phyloP scores from a whole-genome alignment of 2,113 vertebrate species.

The Scomber colias region DNA sequence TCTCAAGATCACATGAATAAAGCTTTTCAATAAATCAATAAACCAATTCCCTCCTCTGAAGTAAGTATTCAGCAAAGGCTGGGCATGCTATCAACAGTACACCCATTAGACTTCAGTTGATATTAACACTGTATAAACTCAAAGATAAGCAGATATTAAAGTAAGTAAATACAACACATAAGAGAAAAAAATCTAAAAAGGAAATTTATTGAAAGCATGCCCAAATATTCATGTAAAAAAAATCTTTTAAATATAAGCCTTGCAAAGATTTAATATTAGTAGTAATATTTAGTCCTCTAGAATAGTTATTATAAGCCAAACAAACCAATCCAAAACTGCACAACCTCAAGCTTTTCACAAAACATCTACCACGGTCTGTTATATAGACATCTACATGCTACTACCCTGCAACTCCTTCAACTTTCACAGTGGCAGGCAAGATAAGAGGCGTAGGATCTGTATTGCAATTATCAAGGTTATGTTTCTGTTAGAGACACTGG shows the following conservation, averaged over 20 bases:
- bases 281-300: background rate
- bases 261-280: slow-evolving; percentile 6
- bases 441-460: background rate
- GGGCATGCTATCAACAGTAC: slow-evolving; percentile 23
- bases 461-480: slow-evolving; percentile 12
- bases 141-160: slow-evolving; percentile 22
- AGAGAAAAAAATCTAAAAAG: background rate
- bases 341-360: background rate
- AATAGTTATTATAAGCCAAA: background rate
- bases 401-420: background rate
- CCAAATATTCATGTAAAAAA: background rate
- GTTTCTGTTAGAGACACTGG: background rate
- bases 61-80: slow-evolving; percentile 19
- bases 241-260: background rate
- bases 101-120: slow-evolving; percentile 29
- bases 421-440: slow-evolving; percentile 8
- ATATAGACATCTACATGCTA: slow-evolving; percentile 1
- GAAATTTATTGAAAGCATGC: background rate
- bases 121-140: background rate
- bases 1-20: slow-evolving; percentile 60
- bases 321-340: background rate
- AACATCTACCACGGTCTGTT: background rate
- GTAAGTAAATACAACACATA: slow-evolving; percentile 1
- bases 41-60: slow-evolving; percentile 52
- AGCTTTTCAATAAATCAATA: slow-evolving; percentile 74